Conservation (phyloP, 1,140 invertebrate genomes). For the Contarinia nasturtii region DNA sequence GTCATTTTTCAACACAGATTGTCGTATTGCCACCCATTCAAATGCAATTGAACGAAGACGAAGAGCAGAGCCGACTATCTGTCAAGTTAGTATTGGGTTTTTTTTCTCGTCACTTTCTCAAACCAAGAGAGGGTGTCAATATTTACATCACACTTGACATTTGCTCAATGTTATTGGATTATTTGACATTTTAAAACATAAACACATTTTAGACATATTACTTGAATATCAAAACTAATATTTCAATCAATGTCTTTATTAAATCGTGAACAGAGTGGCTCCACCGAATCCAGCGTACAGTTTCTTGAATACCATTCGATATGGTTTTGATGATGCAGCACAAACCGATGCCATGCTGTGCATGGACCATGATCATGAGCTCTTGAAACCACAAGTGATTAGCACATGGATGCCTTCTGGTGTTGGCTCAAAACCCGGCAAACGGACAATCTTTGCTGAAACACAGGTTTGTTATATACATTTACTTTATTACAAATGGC, state of each 20-base stretch:
- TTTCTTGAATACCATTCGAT: constrained; percentile 39
- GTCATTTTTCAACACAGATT: constrained; percentile 32
- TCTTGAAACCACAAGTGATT: constrained; percentile 58
- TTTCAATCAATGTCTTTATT: constrained; percentile 3
- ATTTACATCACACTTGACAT: too few species aligned
- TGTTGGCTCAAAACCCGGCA: constrained; percentile 60
- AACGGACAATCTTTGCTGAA: constrained; percentile 68
- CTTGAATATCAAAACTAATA: too few species aligned
- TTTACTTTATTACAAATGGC: background rate
- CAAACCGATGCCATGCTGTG: constrained; percentile 39
- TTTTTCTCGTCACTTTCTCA: too few species aligned
- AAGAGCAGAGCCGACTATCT: constrained; percentile 29
- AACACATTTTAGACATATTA: background rate
- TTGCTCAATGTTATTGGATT: too few species aligned
- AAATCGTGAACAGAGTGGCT: constrained; percentile 13
- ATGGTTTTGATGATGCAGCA: constrained; percentile 27
- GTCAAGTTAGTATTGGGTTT: constrained; percentile 25
- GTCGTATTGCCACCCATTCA: constrained; percentile 72
- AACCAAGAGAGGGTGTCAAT: too few species aligned
- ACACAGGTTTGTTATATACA: constrained; percentile 43
- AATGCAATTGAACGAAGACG: constrained; percentile 64
- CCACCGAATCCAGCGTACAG: constrained; percentile 29
- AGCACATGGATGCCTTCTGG: constrained; percentile 72
- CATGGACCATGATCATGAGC: constrained; percentile 67
- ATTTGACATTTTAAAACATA: too few species aligned